Conservation (phyloP, 64 coral and sea anemone genomes). For the Pocillopora damicornis region DNA sequence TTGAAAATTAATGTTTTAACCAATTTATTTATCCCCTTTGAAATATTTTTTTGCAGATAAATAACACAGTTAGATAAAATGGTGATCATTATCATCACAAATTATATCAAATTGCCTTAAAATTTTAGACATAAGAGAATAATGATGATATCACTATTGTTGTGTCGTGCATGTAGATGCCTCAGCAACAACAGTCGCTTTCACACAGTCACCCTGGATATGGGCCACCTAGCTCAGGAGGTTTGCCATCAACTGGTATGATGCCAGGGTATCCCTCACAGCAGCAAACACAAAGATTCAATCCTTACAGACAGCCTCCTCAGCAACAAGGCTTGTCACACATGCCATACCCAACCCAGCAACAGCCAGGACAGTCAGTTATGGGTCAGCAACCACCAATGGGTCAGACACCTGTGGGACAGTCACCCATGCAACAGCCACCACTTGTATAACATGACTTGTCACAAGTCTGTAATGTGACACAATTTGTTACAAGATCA, state of each 20-base stretch:
- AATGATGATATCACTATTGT: background rate
- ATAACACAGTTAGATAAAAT: too few species aligned
- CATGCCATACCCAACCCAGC: constrained; percentile 72
- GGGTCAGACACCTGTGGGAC: constrained; percentile 58
- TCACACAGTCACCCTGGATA: constrained; percentile 48
- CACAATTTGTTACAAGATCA: background rate
- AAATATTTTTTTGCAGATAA: too few species aligned
- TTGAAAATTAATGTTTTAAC: too few species aligned
- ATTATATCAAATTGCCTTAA: too few species aligned
- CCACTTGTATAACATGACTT: constrained; percentile 17
- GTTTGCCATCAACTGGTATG: constrained; percentile 45
- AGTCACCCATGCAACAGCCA: constrained; percentile 65
- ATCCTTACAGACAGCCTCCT: constrained; percentile 64
- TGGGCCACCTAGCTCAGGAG: constrained; percentile 36
- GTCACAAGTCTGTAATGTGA: background rate
- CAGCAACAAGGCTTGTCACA: constrained; percentile 80
- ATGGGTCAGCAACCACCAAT: constrained; percentile 30
- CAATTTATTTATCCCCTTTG: too few species aligned
- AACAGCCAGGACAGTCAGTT: constrained; percentile 52
- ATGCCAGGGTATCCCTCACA: constrained; percentile 64
- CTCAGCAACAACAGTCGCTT: constrained; percentile 56
- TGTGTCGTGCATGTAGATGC: constrained; percentile 20
- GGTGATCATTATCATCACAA: too few species aligned
- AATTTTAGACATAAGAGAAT: too few species aligned
- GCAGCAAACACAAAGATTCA: constrained; percentile 74